These are phyloP conservation scores for Catostomus latipinnis DNA, from an alignment of 2,797 vertebrate genomes.

Conservation along the genomic window DNA sequence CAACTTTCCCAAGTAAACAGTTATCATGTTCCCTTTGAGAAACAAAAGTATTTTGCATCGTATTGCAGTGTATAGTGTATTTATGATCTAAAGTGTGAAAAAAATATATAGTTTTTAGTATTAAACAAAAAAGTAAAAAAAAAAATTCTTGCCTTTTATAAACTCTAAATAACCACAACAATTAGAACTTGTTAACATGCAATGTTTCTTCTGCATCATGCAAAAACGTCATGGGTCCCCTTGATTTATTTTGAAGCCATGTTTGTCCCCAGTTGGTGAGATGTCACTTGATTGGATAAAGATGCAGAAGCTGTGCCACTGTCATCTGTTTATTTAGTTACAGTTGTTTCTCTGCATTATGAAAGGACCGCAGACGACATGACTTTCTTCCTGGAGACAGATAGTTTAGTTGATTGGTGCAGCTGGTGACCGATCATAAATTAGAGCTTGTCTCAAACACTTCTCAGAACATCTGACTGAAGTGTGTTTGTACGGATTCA, in stretches of 20 bases:
- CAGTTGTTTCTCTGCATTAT: constrained; percentile 8
- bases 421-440: constrained; percentile 25
- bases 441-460: constrained; percentile 40
- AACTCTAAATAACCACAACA: constrained; percentile 44
- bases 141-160: constrained; percentile 73
- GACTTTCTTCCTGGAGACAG: not conserved
- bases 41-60: constrained; percentile 73
- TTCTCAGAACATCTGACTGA: constrained; percentile 41
- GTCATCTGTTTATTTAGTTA: constrained; percentile 39
- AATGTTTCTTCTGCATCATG: constrained; percentile 7
- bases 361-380: not conserved
- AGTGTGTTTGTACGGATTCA: constrained; percentile 13
- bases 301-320: not conserved
- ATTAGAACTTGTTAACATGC: constrained; percentile 25
- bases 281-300: constrained; percentile 16
- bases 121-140: constrained; percentile 55
- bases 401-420: constrained; percentile 11
- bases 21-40: constrained; percentile 70
- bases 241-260: not conserved
- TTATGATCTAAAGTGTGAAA: constrained; percentile 76
- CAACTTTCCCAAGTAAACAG: constrained; percentile 74
- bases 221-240: not conserved
- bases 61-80: constrained; percentile 81
- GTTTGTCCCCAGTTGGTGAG: constrained; percentile 5
- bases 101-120: constrained; percentile 55